phyloP scores from a whole-genome alignment of 2,797 vertebrate species.

The Poeciliopsis gracilis region DNA sequence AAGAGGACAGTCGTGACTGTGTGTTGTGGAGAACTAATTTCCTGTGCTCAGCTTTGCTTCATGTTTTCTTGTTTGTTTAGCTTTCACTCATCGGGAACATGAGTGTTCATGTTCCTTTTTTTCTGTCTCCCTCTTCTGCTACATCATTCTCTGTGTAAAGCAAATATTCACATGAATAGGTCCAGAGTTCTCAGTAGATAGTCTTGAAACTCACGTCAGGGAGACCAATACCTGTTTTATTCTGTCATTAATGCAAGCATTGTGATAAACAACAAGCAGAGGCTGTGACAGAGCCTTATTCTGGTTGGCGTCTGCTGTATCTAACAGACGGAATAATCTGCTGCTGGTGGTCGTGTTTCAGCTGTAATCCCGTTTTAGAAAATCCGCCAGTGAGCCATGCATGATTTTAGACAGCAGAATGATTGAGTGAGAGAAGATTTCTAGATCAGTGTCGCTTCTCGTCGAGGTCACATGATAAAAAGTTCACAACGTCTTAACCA shows the following conservation, averaged over 20 bases:
- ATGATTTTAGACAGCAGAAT: conserved; percentile 24
- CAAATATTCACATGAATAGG: background rate
- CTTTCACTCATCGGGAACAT: conserved; percentile 4
- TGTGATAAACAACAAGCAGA: conserved; percentile 11
- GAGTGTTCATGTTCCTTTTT: background rate
- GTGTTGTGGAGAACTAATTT: background rate
- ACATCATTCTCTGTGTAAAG: background rate
- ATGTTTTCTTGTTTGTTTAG: conserved; percentile 8
- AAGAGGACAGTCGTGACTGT: background rate
- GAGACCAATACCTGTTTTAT: background rate
- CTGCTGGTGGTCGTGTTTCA: conserved; percentile 49
- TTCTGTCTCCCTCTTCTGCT: conserved; percentile 12
- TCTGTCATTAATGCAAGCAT: background rate
- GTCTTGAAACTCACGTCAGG: background rate
- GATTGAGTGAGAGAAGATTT: conserved; percentile 30
- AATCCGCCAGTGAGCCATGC: conserved; percentile 44
- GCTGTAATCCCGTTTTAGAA: conserved; percentile 65
- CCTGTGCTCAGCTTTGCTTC: background rate
- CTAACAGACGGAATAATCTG: conserved; percentile 66
- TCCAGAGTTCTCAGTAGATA: background rate
- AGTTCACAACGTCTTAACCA: conserved; percentile 28
- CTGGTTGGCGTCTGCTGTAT: conserved; percentile 40
- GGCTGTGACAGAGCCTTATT: conserved; percentile 18
- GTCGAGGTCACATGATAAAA: conserved; percentile 42
- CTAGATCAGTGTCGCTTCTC: conserved; percentile 10